Evolutionary conservation across 2,888 invertebrate genomes (phyloP).

Genomic region (Oeneis ivallda): DNA sequence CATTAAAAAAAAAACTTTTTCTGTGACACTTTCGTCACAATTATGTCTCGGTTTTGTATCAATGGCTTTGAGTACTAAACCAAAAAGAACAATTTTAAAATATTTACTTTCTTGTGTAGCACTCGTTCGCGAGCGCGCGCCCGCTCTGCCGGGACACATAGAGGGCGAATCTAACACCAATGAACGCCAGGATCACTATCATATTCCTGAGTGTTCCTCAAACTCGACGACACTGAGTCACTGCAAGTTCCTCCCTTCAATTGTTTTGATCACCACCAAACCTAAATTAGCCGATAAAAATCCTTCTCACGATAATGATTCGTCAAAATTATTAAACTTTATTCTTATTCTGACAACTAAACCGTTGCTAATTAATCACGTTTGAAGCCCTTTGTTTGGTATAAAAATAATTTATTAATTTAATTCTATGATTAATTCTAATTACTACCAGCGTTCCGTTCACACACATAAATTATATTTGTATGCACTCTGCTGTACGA

Average conservation of each 20-base stretch:
- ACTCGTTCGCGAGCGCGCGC: constrained; percentile 73
- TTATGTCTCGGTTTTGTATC: background rate
- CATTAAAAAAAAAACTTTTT: too few species aligned
- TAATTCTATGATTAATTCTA: too few species aligned
- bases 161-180: constrained; percentile 72
- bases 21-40: too few species aligned
- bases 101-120: constrained; percentile 76
- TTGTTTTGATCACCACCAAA: background rate
- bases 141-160: constrained; percentile 76
- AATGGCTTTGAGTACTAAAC: too few species aligned
- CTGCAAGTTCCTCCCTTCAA: background rate
- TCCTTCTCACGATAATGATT: too few species aligned
- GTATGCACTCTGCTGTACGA: background rate
- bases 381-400: too few species aligned
- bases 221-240: constrained; percentile 9
- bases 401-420: too few species aligned
- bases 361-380: too few species aligned
- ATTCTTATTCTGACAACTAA: too few species aligned
- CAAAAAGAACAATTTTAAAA: constrained; percentile 33
- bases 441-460: too few species aligned
- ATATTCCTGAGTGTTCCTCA: constrained; percentile 49
- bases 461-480: background rate
- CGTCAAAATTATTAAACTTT: too few species aligned
- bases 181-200: constrained; percentile 75
- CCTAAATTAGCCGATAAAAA: background rate